Evolutionary conservation across 2,113 vertebrate species (phyloP).

Genomic region (Grammomys dolichurus): DNA sequence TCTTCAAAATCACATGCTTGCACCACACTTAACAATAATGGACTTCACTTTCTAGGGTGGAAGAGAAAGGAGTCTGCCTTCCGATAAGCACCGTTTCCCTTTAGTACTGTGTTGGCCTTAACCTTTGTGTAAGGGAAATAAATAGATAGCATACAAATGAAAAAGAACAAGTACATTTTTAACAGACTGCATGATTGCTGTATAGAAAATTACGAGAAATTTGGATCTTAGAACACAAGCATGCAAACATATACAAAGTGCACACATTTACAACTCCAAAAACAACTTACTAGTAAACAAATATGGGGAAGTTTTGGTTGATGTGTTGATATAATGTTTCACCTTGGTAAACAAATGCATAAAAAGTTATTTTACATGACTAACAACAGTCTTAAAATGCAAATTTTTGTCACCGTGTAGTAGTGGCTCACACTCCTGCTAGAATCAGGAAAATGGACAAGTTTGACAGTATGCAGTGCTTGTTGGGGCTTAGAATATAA

Average conservation of each 20-base stretch:
- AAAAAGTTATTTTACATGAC: neutral
- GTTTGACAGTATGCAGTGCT: neutral
- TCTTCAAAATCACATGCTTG: neutral
- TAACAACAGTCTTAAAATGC: neutral
- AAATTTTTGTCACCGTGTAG: neutral
- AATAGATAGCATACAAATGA: neutral
- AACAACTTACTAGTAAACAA: neutral
- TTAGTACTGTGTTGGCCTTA: neutral
- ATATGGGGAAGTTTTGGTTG: neutral
- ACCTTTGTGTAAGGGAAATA: neutral
- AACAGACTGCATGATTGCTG: neutral
- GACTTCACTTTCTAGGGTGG: neutral
- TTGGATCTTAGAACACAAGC: neutral
- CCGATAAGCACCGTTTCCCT: neutral
- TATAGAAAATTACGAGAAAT: neutral
- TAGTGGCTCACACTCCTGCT: accelerated
- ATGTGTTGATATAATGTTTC: neutral
- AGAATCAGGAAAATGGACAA: neutral
- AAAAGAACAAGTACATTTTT: neutral
- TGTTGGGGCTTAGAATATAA: neutral
- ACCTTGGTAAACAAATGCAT: neutral
- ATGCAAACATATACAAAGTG: neutral
- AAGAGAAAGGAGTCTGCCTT: neutral
- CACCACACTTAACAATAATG: neutral
- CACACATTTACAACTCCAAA: neutral